Percentiles rank a stretch among this genome's conserved stretches.
phyloP scores from a whole-genome alignment of 2,888 invertebrate species.

The Catonia carolina region DNA sequence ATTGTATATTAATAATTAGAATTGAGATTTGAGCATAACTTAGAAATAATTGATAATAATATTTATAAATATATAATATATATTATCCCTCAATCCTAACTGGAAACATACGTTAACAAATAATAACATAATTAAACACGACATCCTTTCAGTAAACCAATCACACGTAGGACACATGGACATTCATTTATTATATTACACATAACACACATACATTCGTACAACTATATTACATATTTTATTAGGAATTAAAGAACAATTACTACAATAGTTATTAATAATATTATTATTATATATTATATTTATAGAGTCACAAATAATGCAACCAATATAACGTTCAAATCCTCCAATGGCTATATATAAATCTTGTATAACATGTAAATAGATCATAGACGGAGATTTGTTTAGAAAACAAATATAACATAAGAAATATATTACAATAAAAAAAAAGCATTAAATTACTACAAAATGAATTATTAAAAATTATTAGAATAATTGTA shows the following conservation, averaged over 20 bases:
- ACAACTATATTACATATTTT: conserved; percentile 31
- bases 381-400: conserved; percentile 8
- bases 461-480: not conserved
- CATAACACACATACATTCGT: conserved; percentile 19
- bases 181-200: not conserved
- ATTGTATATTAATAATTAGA: conserved; percentile 34
- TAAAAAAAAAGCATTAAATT: not conserved
- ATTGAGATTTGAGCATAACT: conserved; percentile 26
- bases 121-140: not conserved
- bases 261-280: conserved; percentile 25
- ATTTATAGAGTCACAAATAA: conserved; percentile 18
- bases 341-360: conserved; percentile 25
- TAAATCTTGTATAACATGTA: conserved; percentile 1
- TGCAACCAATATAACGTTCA: conserved; percentile 23
- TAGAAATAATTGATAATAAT: not conserved
- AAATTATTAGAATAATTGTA: not conserved
- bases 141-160: no score
- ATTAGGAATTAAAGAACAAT: conserved; percentile 28
- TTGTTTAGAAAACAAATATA: not conserved
- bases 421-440: conserved; percentile 2
- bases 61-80: no score
- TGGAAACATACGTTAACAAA: conserved; percentile 28
- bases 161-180: no score
- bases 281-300: conserved; percentile 20
- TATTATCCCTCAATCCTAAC: conserved; percentile 29